Base-by-base conservation (phyloP, 1,140 invertebrate genomes). In the Psilanteris sp. region DNA sequence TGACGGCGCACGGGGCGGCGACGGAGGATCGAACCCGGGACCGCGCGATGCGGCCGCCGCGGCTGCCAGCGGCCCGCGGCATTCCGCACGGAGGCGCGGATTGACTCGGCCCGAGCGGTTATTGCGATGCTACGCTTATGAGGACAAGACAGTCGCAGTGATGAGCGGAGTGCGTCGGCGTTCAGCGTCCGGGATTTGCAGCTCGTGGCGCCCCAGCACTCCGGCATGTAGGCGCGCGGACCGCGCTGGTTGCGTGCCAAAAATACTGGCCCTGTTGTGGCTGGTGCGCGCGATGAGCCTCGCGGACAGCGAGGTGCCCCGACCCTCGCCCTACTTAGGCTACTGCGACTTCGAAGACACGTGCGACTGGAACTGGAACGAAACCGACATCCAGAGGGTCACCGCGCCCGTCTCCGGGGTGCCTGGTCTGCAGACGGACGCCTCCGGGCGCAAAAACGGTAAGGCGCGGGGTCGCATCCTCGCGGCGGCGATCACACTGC, bases 281-380 rank as follows among this genome's bases (percentile, higher is more conserved):
- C n/a, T 61, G 7, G 15, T 59, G 10, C 54, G 32, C 27, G 52
- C 20, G 24, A 37, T 59, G 36, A 3, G 24, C 15, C 4, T 26
- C 24, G 66, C 44, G 1, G 15, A 15, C 2, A 18, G 39, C 1
- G 48, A 52, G 50, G 9, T 24, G 0, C 5, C 43, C 16, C 37
- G 62, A 16, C 61, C 73, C 8, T 14, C 41, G 6, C 66, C 79
- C 5, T 71, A 71, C 8, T 16, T 80, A 0, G 83, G 83, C 1
- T 68, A 80, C 7, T 87, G 86, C 55, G 80, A 88, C 13, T 74
- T 88, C 11, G 85, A 88, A 14, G 20, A 29, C 0, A 41, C 9
- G 0, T 87, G 86, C 44, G 73, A 82, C 13, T 86, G 80, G 79
- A 50, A 11, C 3, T 86, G 84, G 85, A 83, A 83, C 16, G 13